A percentile compares a stretch with the other conserved stretches of the same genome.
Evolutionary conservation across 2,113 vertebrate genomes (phyloP).

Genomic region (Tonatia bakeri): DNA sequence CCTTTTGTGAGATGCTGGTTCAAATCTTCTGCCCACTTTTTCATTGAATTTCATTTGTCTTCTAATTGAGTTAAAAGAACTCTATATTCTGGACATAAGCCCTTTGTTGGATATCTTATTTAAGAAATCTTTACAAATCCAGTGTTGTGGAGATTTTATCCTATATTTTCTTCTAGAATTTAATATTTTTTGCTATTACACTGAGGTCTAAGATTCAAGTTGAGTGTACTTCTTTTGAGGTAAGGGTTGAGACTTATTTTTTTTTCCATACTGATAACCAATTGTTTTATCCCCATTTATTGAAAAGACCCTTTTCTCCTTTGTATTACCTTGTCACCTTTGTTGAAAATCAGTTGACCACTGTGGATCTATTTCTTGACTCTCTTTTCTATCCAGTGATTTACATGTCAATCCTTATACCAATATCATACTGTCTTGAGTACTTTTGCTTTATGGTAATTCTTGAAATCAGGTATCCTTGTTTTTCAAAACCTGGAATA

Average conservation of each 20-base stretch:
- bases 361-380: not conserved
- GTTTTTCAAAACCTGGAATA: not conserved
- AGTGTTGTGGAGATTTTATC: not conserved
- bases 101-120: not conserved
- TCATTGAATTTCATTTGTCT: not conserved
- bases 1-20: not conserved
- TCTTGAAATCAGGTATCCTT: not conserved
- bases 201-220: not conserved
- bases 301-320: not conserved
- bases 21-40: not conserved
- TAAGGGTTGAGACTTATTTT: not conserved
- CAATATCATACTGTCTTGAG: not conserved
- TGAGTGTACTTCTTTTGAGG: not conserved
- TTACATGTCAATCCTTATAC: not conserved
- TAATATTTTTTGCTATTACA: not conserved
- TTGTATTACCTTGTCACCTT: not conserved
- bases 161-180: not conserved
- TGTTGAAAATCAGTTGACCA: not conserved
- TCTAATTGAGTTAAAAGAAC: not conserved
- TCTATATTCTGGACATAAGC: not conserved
- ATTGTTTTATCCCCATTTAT: not conserved
- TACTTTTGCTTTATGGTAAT: not conserved
- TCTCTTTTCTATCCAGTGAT: not conserved
- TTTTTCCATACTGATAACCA: not conserved
- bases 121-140: conserved; percentile 15